A percentile compares a stretch with the other conserved stretches of the same genome.
These are phyloP conservation scores for Crotophaga sulcirostris DNA, from an alignment of 2,113 vertebrate genomes.

Conservation along the genomic window DNA sequence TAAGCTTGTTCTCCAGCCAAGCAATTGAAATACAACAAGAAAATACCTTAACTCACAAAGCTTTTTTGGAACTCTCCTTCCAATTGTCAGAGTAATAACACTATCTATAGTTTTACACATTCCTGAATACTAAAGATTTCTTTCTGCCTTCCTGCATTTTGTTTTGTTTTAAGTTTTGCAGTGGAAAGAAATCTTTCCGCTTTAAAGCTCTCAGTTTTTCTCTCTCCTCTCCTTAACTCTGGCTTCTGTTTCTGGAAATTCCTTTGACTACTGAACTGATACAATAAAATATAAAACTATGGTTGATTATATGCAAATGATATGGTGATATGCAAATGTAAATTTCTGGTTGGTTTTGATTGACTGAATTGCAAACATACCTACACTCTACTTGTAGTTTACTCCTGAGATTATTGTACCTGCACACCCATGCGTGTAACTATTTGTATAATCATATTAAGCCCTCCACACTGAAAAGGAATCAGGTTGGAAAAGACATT, in stretches of 20 bases:
- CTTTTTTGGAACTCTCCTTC: background rate
- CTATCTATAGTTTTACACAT: background rate
- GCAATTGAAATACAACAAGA: background rate
- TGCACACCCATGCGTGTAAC: background rate
- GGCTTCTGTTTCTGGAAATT: background rate
- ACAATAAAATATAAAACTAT: background rate
- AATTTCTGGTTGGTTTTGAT: background rate
- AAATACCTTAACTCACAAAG: background rate
- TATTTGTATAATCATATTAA: background rate
- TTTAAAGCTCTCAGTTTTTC: background rate
- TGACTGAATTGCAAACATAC: background rate
- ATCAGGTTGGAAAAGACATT: background rate
- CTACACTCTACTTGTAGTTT: background rate
- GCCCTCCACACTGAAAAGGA: background rate
- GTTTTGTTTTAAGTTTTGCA: background rate
- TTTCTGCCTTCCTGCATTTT: background rate
- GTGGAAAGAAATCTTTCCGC: background rate
- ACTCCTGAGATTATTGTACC: background rate
- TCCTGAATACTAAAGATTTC: background rate
- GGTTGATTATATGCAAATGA: background rate
- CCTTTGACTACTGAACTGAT: background rate
- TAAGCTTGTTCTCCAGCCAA: background rate
- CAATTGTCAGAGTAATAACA: background rate
- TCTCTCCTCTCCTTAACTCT: background rate
- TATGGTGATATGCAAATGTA: fast-evolving